These are phyloP conservation scores for Tychaedon coryphoeus DNA, from an alignment of 2,113 vertebrate species.

Conservation along the genomic window DNA sequence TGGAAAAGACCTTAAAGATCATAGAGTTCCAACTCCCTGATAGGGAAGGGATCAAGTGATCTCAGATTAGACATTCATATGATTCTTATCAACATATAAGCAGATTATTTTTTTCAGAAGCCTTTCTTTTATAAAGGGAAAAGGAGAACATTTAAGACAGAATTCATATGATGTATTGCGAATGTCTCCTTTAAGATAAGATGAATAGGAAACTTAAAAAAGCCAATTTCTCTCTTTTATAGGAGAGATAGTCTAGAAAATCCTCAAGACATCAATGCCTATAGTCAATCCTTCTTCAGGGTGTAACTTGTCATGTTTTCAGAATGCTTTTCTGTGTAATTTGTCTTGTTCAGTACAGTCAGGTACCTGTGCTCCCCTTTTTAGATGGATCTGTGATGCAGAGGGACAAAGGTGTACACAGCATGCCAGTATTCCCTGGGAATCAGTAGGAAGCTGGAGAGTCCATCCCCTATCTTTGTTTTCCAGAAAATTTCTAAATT, in stretches of 20 bases:
- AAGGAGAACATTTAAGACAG: neutral
- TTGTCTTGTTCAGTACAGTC: neutral
- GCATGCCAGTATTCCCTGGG: neutral
- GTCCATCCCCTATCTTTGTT: neutral
- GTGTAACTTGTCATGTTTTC: neutral
- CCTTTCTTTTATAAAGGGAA: neutral
- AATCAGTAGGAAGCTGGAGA: neutral
- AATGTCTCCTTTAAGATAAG: neutral
- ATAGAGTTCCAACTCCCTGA: neutral
- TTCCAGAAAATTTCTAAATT: neutral
- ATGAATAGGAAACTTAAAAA: neutral
- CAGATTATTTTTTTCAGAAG: neutral
- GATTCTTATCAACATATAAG: neutral
- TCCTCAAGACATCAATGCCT: neutral
- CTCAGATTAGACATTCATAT: neutral
- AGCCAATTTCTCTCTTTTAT: neutral
- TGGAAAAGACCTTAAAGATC: neutral
- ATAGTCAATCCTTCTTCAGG: neutral
- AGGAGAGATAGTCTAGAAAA: neutral
- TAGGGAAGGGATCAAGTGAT: neutral
- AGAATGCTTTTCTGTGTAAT: neutral
- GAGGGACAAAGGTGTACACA: rapidly evolving
- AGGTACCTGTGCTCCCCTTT: neutral
- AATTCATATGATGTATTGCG: neutral
- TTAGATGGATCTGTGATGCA: neutral